Percentiles rank a stretch among this genome's conserved stretches.
phyloP scores from a whole-genome alignment of 2,888 invertebrate species.

The Polydrusus pterygomalis region DNA sequence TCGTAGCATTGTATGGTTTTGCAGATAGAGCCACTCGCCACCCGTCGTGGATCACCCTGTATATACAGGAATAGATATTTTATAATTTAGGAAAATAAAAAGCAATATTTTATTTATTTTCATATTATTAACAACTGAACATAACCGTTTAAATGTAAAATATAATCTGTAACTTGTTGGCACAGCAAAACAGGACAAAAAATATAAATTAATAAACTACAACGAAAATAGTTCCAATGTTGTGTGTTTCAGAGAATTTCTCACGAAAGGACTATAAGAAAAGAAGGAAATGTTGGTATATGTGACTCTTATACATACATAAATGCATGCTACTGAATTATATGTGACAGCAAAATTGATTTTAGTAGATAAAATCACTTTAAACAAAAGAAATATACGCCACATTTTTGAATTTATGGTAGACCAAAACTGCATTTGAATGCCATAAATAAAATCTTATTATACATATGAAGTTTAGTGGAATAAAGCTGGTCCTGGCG shows the following conservation, averaged over 20 bases:
- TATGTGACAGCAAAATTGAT: slow-evolving; percentile 65
- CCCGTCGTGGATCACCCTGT: too few relatives aligned
- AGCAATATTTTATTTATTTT: too few relatives aligned
- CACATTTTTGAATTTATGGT: slow-evolving; percentile 39
- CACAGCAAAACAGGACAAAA: too few relatives aligned
- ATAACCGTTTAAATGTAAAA: too few relatives aligned
- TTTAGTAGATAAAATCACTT: slow-evolving; percentile 59
- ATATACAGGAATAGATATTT: too few relatives aligned
- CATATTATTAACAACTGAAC: too few relatives aligned
- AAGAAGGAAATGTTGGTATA: not conserved
- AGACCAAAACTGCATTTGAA: slow-evolving; percentile 36
- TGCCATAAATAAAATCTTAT: slow-evolving; percentile 38
- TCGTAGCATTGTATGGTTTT: too few relatives aligned
- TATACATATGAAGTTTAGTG: not conserved
- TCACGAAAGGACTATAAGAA: not conserved
- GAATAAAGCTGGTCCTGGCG: not conserved
- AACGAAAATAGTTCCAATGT: too few relatives aligned
- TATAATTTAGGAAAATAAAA: too few relatives aligned
- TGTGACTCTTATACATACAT: slow-evolving; percentile 58
- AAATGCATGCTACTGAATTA: slow-evolving; percentile 66
- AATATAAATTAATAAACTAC: too few relatives aligned
- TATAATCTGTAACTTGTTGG: too few relatives aligned
- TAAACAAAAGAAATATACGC: slow-evolving; percentile 54
- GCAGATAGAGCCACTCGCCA: too few relatives aligned
- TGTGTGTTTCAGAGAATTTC: not conserved